Base-by-base conservation (phyloP, 2,888 invertebrate genomes). In the Sussaba pulchella region DNA sequence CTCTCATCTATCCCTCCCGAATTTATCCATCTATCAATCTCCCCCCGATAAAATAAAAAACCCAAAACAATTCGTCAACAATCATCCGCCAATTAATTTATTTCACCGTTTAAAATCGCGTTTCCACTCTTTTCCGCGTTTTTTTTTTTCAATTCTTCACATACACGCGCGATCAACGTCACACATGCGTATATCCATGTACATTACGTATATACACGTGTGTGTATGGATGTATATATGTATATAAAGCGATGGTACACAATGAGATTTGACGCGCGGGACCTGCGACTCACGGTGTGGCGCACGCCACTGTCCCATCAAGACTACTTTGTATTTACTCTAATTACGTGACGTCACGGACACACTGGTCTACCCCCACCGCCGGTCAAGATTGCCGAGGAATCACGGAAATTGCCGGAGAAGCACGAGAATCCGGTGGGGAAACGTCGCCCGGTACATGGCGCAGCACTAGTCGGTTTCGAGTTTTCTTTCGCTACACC, bases 261-360 rank as follows among this genome's bases (percentile, higher is more conserved):
- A 71, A 43, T 70, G 78, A 81, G 84, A 83, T 85, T 83, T 83
- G 84, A 86, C 88, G 88, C 90, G 89, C 89, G 89, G 89, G 89
- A 90, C 88, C 88, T 89, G 88, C 90, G 90, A 90, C 90, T 91
- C 88, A 89, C 89, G 91, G 90, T 91, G 91, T 91, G 93, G 93
- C 93, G 93, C 94, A 94, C 94, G 94, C 94, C 94, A 93, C 94
- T 93, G 93, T 93, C 94, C 94, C 94, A 93, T 93, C 93, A 91
- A 92, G 94, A 94, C 94, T 94, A 94, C 94, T 94, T 94, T 94
- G 94, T 94, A 94, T 94, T 94, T 94, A 94, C 94, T 94, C 94
- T 94, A 94, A 94, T 94, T 94, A 94, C 94, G 93, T 94, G 94
- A 94, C 94, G 94, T 94, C 94, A 94, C 94, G 95, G 87, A 89